Evolutionary conservation across 2,113 vertebrate species (phyloP), one percentile per base, ranked within the genome.

Genomic region (Panthera uncia): DNA sequence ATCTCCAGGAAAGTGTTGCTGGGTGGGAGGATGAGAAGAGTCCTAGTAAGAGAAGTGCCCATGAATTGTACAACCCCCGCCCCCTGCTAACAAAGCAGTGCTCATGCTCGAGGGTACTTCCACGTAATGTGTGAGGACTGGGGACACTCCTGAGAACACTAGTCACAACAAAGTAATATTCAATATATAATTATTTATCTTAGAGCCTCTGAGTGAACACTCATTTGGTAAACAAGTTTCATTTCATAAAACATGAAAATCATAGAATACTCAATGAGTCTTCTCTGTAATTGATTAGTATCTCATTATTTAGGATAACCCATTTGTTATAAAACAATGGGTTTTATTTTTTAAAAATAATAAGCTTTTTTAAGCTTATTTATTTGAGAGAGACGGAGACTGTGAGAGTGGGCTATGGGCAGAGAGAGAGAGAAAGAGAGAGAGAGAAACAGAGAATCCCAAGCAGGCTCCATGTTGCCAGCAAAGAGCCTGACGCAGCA

Each of bases 11-110:
- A n/a, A 27, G 33, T 63, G 31, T 73, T 19, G 9, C 52, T 16
- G 0, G 0, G 1, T 21, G 48, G 50, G 25, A 74, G 1, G 3
- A 18, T 45, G 19, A 4, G 2, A 66, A 73, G 29, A 63, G 0
- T 50, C 25, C 57, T 50, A 11, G 0, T 71, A 73, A 31, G 50
- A 71, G 50, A 63, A 52, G 25, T 41, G 15, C 5, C 41, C 27
- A 33, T 41, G 65, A 61, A 78, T 79, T 87, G 23, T 33, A 41
- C 31, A 4, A 13, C 3, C 19, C 0, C 31, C 3, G 4, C 3
- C 15, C 0, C 16, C 25, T 52, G 7, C 10, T 7, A 68, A 14
- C 19, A 74, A 52, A 36, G 6, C 2, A 36, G 1, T 2, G 3
- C 4, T 57, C 27, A 50, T 5, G 0, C 23, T 74, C 14, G 25